Conservation (phyloP, 2,888 invertebrate species). For the Mantis religiosa region DNA sequence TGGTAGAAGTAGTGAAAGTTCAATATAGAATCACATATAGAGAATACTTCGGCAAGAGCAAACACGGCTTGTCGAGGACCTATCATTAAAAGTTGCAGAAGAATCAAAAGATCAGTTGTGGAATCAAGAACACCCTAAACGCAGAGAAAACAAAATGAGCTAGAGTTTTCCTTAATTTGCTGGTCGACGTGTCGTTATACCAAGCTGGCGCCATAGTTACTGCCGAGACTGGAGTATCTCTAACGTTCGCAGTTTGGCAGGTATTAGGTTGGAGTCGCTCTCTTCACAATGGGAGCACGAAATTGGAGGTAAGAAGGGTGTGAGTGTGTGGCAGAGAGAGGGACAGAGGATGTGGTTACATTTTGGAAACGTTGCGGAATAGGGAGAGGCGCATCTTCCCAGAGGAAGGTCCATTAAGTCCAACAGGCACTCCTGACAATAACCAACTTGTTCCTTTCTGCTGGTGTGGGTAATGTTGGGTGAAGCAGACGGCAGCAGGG, state of each 20-base stretch:
- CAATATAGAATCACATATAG: too few relatives aligned
- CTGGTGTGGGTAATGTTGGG: not conserved
- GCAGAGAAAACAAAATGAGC: not conserved
- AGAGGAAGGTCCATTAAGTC: not conserved
- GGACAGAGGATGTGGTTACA: not conserved
- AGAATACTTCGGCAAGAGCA: not conserved
- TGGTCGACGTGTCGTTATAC: not conserved
- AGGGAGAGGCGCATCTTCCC: not conserved
- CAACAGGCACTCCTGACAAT: conserved; percentile 10
- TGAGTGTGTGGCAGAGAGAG: not conserved
- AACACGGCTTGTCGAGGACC: not conserved
- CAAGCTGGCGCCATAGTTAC: not conserved
- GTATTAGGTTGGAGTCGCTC: not conserved
- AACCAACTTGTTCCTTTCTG: not conserved
- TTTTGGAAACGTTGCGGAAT: not conserved
- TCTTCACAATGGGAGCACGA: not conserved
- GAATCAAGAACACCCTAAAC: not conserved
- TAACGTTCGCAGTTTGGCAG: not conserved
- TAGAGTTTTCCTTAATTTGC: not conserved
- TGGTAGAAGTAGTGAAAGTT: too few relatives aligned
- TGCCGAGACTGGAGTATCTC: not conserved
- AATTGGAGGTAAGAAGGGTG: not conserved
- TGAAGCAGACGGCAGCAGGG: not conserved
- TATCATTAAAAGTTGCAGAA: not conserved
- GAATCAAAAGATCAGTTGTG: not conserved